Percentiles rank a stretch among this genome's conserved stretches.
Evolutionary conservation across 2,888 invertebrate genomes (phyloP).

Genomic region (Apodemia zela): DNA sequence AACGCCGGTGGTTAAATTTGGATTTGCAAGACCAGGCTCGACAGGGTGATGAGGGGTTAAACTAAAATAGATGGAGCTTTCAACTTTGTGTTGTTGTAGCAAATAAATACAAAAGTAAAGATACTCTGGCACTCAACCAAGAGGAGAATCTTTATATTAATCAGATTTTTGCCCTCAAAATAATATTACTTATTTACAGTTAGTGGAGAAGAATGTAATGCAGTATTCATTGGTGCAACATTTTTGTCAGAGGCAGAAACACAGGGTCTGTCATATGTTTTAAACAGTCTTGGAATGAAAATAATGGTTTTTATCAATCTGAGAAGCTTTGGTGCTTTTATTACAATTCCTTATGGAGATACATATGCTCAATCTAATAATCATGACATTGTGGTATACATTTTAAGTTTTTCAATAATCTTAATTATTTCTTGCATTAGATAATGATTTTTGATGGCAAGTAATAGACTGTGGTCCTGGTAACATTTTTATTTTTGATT

Average conservation of each 20-base stretch:
- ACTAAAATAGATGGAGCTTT: too few relatives aligned
- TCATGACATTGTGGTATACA: constrained; percentile 51
- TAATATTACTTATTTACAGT: background rate
- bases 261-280: constrained; percentile 43
- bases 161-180: background rate
- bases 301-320: constrained; percentile 59
- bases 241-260: constrained; percentile 59
- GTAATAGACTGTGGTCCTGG: too few relatives aligned
- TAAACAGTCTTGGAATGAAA: constrained; percentile 48
- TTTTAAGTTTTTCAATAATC: background rate
- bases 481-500: too few relatives aligned
- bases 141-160: too few relatives aligned
- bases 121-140: too few relatives aligned
- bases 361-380: constrained; percentile 42
- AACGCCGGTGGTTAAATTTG: too few relatives aligned
- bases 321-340: constrained; percentile 51
- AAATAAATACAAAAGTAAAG: too few relatives aligned
- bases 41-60: too few relatives aligned
- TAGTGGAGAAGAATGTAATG: constrained; percentile 45
- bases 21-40: too few relatives aligned
- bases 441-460: too few relatives aligned
- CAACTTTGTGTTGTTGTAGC: too few relatives aligned
- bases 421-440: too few relatives aligned
- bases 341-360: constrained; percentile 57
- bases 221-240: constrained; percentile 48